Evolutionary conservation across 2,113 vertebrate genomes (phyloP), one percentile per base, ranked within the genome.

Genomic region (Lepus timidus): DNA sequence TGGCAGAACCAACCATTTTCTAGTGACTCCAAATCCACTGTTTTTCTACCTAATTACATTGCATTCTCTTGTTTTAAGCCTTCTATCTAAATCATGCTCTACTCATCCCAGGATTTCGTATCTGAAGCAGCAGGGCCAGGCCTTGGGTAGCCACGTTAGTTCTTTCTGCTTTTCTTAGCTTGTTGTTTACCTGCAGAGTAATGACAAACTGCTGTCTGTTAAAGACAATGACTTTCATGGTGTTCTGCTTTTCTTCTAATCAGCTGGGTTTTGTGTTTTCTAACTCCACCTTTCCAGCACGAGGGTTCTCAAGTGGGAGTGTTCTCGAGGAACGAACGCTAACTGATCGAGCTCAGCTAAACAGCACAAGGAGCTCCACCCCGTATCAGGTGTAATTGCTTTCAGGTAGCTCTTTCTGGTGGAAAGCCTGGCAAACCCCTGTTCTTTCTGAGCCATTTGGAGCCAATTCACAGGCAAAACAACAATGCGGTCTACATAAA

Each of bases 171-270:
- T 75, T 61, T 55, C 33, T 85, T 85, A 75, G 31, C 62, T 23
- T 16, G 31, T 44, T 90, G 71, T 81, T 78, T 52, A 20, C 49
- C 70, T 96, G 82, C n/a, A 49, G 36, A 92, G 84, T 89, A 94
- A 95, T 93, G 84, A 61, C 36, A 94, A 91, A 95, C 73, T 85
- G 33, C 71, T 91, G 11, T 55, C 9, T 94, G 93, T 94, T 96
- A 93, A 95, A 96, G 91, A 78, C 39, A 71, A 0, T 74, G 58
- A 80, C 62, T 67, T 96, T 93, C 79, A 89, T 55, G 75, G 70
- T 62, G 73, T 58, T 75, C 58, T 33, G 39, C 39, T 81, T 75
- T 89, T 95, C 39, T 78, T 70, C 68, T 49, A 13, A 71, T 93
- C 23, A 64, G 62, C 73, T 81, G 61, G 22, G 31, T 90, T 92